phyloP scores from a whole-genome alignment of 2,113 vertebrate genomes.

The Gopherus flavomarginatus region DNA sequence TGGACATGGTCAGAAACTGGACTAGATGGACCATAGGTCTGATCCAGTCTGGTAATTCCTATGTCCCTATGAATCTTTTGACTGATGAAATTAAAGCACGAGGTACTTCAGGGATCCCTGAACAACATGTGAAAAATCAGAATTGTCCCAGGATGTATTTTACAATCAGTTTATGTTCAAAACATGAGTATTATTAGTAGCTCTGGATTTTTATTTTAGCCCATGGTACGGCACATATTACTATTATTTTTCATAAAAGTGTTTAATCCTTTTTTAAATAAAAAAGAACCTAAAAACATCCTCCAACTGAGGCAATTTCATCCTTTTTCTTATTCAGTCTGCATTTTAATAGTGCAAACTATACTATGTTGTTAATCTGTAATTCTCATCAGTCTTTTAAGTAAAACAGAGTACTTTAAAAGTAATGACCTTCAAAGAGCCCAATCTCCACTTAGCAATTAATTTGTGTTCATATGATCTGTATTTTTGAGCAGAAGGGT shows the following conservation, averaged over 20 bases:
- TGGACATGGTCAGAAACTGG: not conserved
- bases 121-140: not conserved
- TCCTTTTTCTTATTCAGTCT: not conserved
- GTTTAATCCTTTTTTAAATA: not conserved
- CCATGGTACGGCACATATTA: not conserved
- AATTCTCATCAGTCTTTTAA: not conserved
- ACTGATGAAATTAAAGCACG: not conserved
- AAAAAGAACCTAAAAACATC: not conserved
- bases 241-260: not conserved
- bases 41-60: not conserved
- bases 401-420: not conserved
- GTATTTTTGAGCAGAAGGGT: not conserved
- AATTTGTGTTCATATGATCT: not conserved
- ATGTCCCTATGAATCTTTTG: not conserved
- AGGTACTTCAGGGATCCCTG: not conserved
- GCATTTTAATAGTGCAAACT: not conserved
- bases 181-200: not conserved
- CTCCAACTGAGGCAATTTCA: not conserved
- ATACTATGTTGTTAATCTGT: not conserved
- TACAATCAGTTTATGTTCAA: not conserved
- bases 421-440: not conserved
- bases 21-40: not conserved
- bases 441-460: not conserved
- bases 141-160: not conserved
- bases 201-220: not conserved